These are phyloP conservation scores for Dasysyrphus tricinctus DNA, from an alignment of 2,888 invertebrate species.

Conservation along the genomic window DNA sequence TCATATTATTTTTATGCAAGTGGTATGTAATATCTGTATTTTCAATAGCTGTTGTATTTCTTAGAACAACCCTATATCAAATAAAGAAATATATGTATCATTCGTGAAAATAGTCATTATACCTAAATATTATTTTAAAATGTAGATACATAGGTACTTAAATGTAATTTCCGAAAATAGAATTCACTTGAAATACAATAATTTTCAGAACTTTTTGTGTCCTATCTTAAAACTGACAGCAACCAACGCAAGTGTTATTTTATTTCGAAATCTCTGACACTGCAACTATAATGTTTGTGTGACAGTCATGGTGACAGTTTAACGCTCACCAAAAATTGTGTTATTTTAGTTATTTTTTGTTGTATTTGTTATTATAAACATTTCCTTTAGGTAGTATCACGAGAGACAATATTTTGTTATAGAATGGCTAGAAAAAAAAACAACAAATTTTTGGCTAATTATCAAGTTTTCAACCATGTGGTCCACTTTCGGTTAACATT, in stretches of 20 bases:
- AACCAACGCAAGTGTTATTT: constrained; percentile 27
- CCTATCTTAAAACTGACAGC: constrained; percentile 18
- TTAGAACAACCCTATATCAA: neutral
- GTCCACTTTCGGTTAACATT: constrained; percentile 70
- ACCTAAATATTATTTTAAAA: no score
- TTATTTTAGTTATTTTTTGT: neutral
- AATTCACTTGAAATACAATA: neutral
- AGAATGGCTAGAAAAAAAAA: neutral
- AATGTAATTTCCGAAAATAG: constrained; percentile 3
- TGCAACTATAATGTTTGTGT: constrained; percentile 34
- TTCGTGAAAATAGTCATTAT: constrained; percentile 1
- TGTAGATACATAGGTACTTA: no score
- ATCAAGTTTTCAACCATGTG: constrained; percentile 51
- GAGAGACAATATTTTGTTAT: neutral
- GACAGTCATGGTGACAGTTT: constrained; percentile 56
- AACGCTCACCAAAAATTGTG: constrained; percentile 15
- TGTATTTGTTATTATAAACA: neutral
- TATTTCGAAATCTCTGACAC: constrained; percentile 30
- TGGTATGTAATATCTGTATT: neutral
- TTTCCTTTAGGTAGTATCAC: neutral
- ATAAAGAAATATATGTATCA: neutral
- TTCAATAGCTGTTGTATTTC: neutral
- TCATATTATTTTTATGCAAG: neutral
- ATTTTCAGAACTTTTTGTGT: neutral
- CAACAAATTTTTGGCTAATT: constrained; percentile 45